Evolutionary conservation across 1,140 invertebrate genomes (phyloP).

Genomic region (Frieseomelitta varia): DNA sequence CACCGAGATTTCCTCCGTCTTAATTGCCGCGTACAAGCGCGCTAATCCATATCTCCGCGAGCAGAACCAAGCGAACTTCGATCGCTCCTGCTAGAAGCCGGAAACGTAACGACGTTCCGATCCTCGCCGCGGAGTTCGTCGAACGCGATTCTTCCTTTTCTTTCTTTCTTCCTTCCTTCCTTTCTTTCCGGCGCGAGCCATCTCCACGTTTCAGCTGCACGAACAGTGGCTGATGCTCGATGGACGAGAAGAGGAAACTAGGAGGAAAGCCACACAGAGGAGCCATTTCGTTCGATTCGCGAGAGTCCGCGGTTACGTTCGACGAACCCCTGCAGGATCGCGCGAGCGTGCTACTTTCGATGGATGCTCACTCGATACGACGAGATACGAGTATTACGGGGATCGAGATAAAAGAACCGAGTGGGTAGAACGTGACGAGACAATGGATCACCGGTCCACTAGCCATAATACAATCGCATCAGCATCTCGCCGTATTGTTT

Average conservation of each 20-base stretch:
- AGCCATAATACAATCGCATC: conserved; percentile 83
- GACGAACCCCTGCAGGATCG: conserved; percentile 54
- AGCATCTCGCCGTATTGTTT: conserved; percentile 82
- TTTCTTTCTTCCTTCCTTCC: not conserved
- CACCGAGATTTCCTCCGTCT: conserved; percentile 52
- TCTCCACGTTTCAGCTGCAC: too few species aligned
- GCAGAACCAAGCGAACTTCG: conserved; percentile 8
- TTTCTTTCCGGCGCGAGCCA: too few species aligned
- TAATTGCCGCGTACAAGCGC: conserved; percentile 52
- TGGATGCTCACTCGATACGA: conserved; percentile 82
- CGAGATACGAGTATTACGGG: conserved; percentile 76
- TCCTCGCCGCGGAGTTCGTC: conserved; percentile 11
- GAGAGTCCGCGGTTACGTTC: conserved; percentile 37
- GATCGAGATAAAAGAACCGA: conserved; percentile 82
- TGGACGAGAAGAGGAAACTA: not conserved
- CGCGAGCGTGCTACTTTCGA: conserved; percentile 79
- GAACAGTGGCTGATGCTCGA: not conserved
- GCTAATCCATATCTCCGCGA: conserved; percentile 40
- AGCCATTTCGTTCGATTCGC: conserved; percentile 51
- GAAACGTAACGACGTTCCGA: conserved; percentile 24
- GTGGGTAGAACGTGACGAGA: conserved; percentile 82
- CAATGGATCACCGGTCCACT: conserved; percentile 81
- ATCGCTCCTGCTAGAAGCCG: conserved; percentile 17
- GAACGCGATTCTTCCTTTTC: not conserved
- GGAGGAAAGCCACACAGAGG: not conserved